A percentile compares a stretch with the other conserved stretches of the same genome.
Evolutionary conservation across 2,888 invertebrate species (phyloP).

Genomic region (Lasioglossum figueresi): DNA sequence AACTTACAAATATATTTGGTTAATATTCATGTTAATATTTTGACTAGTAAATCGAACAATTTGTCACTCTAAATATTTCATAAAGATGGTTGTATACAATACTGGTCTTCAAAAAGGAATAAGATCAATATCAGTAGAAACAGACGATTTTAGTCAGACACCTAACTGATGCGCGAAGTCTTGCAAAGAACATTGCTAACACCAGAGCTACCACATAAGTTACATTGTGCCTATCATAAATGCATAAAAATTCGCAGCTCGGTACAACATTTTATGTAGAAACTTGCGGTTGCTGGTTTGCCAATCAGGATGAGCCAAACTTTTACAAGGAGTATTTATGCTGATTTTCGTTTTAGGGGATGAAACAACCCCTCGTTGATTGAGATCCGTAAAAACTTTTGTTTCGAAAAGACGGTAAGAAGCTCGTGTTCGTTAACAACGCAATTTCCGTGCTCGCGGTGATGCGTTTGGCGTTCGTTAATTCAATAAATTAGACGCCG

Average conservation of each 20-base stretch:
- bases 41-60: background rate
- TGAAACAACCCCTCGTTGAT: background rate
- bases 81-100: no score
- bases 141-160: background rate
- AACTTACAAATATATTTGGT: background rate
- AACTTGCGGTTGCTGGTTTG: background rate
- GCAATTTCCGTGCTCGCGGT: conserved; percentile 20
- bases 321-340: background rate
- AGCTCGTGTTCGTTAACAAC: conserved; percentile 1
- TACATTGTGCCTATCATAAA: background rate
- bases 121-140: background rate
- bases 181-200: background rate
- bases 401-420: background rate
- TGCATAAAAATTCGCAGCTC: background rate
- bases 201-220: background rate
- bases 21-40: background rate
- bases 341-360: background rate
- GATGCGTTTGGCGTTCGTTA: conserved; percentile 27
- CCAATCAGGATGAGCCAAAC: background rate
- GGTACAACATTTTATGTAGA: background rate
- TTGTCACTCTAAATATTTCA: background rate
- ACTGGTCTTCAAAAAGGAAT: background rate
- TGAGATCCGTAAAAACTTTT: background rate
- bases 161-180: background rate
- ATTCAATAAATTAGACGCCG: conserved; percentile 44